Base-by-base conservation (phyloP, 2,113 vertebrate species). In the Lepisosteus osseus region DNA sequence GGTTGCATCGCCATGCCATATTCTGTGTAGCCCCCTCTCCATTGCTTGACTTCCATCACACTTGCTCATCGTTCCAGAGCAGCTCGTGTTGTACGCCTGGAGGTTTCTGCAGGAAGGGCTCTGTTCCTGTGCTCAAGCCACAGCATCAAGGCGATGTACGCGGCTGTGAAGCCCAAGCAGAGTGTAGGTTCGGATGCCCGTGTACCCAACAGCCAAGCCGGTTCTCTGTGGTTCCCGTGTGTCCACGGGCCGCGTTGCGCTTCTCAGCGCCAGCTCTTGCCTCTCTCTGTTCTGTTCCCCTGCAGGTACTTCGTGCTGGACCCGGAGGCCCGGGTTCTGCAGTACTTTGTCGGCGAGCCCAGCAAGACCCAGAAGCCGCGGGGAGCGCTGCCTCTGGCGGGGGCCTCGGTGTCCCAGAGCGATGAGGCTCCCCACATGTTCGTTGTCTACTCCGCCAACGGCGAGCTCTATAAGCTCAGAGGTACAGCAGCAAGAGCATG, bases 361-460 rank as follows among this genome's bases (percentile, higher is more conserved):
- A 95, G 92, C 72, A 95, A 91, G 80, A 93, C 80, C 79, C 97
- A 97, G 92, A 99, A 96, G 85, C 95, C 97, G 7, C 87, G 96
- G 29, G 97, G 97, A 73, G 88, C 87, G 54, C 89, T 99, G 79
- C 93, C 95, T 65, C 86, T 99, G 70, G 91, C 94, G 0, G 97
- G 97, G 54, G 95, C 97, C 76, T 91, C 94, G 0, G 94, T 99
- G 76, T 94, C 89, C 0, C 84, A 85, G 72, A 95, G 97, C 0
- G 96, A 99, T 7, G 96, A 99, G 85, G 95, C 92, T 0, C 95
- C 96, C 1, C 90, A 96, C 86, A 97, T 97, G 96, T 84, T 99
- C 83, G 87, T 95, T 3, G 91, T 98, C 69, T 92, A 94, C 82
- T 92, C 95, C 12, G 90, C 96, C 74, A 95, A 84, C 3, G 96